These are phyloP conservation scores for Leucoma salicis DNA, from an alignment of 2,888 invertebrate species.

Conservation along the genomic window DNA sequence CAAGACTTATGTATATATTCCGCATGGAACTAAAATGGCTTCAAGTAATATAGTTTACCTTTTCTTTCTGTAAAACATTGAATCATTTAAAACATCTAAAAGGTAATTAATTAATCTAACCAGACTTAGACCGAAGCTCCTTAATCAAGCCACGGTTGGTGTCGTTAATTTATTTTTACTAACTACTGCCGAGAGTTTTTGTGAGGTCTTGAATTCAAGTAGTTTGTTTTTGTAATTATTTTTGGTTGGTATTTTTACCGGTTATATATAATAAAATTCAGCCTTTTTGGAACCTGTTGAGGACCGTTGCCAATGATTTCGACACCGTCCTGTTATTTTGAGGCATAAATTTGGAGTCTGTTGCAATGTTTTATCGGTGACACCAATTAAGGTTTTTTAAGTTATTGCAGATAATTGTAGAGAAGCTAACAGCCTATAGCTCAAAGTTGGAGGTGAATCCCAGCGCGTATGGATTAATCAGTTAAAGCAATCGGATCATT, in stretches of 20 bases:
- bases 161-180: constrained; percentile 17
- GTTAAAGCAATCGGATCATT: no score
- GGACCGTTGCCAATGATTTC: not conserved
- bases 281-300: not conserved
- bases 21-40: no score
- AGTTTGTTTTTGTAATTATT: not conserved
- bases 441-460: no score
- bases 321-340: not conserved
- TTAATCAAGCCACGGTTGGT: constrained; percentile 5
- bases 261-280: not conserved
- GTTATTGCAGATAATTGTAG: no score
- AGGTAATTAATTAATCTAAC: not conserved
- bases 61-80: not conserved
- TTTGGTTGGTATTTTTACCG: not conserved
- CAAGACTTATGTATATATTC: no score
- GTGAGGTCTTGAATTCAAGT: not conserved
- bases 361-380: not conserved
- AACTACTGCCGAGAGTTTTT: constrained; percentile 16
- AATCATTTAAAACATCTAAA: not conserved
- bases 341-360: not conserved
- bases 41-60: no score
- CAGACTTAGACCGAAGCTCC: not conserved
- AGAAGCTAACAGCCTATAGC: no score
- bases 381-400: no score
- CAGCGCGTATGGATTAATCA: no score